Percentiles rank a stretch among this genome's conserved stretches.
Evolutionary conservation across 1,140 invertebrate genomes (phyloP).

Genomic region (Parasteatoda tepidariorum): DNA sequence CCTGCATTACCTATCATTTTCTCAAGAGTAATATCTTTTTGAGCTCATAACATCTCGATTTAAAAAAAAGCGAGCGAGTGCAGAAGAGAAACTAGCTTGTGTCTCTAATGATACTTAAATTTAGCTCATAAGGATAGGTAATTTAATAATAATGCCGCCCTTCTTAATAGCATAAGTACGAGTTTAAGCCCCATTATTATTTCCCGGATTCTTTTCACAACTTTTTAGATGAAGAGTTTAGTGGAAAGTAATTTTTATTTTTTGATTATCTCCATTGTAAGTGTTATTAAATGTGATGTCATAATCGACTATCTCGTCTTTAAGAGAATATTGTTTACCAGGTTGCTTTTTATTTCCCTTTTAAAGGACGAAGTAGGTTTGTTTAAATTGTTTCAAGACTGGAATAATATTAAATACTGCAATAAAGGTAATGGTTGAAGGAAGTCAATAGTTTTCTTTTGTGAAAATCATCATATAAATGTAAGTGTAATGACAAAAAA

Average conservation of each 20-base stretch:
- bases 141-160: conserved; percentile 29
- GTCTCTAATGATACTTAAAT: conserved; percentile 30
- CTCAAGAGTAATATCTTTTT: conserved; percentile 16
- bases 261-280: conserved; percentile 21
- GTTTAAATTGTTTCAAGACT: too few species aligned
- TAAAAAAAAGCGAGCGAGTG: conserved; percentile 13
- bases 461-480: too few species aligned
- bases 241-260: background rate
- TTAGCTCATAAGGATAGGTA: conserved; percentile 17
- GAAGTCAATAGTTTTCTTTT: too few species aligned
- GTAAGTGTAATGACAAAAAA: too few species aligned
- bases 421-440: too few species aligned
- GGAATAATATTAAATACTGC: too few species aligned
- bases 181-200: conserved; percentile 20
- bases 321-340: too few species aligned
- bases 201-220: background rate
- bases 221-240: background rate
- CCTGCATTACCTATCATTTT: conserved; percentile 17
- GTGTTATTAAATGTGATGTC: conserved; percentile 31
- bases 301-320: too few species aligned
- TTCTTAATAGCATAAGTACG: conserved; percentile 15
- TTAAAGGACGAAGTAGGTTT: too few species aligned
- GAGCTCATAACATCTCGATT: conserved; percentile 26
- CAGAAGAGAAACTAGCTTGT: background rate
- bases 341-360: too few species aligned